Percentiles rank a stretch among this genome's conserved stretches.
phyloP scores from a whole-genome alignment of 2,797 vertebrate species.

The Petrocephalus schoutedeni region DNA sequence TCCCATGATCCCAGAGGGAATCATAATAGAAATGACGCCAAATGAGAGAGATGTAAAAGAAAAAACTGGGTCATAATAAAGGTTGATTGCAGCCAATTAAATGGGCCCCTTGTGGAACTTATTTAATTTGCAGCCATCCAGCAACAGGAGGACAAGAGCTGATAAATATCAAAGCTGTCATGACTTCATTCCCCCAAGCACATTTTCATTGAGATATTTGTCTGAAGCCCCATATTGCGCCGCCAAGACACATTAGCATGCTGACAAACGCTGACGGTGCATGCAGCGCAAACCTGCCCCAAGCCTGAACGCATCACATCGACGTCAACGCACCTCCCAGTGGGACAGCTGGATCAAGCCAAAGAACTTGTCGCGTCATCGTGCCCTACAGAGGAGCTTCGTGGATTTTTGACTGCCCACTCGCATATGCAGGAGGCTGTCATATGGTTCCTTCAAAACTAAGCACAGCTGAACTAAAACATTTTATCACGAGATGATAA shows the following conservation, averaged over 20 bases:
- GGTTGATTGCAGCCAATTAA: conserved; percentile 32
- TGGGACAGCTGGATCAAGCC: neutral
- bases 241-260: neutral
- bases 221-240: neutral
- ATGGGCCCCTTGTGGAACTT: conserved; percentile 28
- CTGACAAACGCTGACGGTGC: neutral
- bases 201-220: neutral
- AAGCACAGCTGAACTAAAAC: no score
- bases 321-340: neutral
- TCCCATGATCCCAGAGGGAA: conserved; percentile 7
- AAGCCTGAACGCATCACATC: neutral
- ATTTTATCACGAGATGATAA: no score
- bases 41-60: neutral
- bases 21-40: conserved; percentile 18
- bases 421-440: neutral
- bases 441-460: neutral
- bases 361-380: neutral
- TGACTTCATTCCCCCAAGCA: conserved; percentile 11
- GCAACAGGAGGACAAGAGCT: conserved; percentile 15
- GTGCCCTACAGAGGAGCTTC: neutral
- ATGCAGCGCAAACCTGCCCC: neutral
- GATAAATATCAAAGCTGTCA: conserved; percentile 15
- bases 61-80: conserved; percentile 21
- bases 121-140: conserved; percentile 36
- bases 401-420: neutral